Conservation (phyloP, 2,797 vertebrate genomes). For the Rhincodon typus region DNA sequence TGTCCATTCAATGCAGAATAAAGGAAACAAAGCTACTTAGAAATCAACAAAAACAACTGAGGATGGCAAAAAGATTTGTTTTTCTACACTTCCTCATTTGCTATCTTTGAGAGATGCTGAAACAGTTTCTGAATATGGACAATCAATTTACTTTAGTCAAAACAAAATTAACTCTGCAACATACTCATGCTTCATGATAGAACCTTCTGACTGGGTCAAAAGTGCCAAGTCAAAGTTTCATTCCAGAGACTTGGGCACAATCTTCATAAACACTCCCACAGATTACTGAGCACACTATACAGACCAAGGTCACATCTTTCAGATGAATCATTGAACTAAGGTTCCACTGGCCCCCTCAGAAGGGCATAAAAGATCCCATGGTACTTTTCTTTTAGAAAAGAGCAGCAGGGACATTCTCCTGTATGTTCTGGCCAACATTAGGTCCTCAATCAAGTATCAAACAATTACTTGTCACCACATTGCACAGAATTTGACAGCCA, state of each 20-base stretch:
- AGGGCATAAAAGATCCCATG: not conserved
- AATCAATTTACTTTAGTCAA: not conserved
- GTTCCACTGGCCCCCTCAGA: not conserved
- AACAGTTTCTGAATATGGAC: not conserved
- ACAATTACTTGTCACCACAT: not conserved
- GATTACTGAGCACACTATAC: not conserved
- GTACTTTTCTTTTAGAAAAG: not conserved
- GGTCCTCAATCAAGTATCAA: not conserved
- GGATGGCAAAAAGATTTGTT: not conserved
- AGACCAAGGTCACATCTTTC: not conserved
- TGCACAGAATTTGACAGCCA: not conserved
- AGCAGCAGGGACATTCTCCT: not conserved
- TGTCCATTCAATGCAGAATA: not conserved
- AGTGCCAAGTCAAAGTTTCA: not conserved
- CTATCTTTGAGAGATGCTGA: not conserved
- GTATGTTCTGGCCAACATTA: not conserved
- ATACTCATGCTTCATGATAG: not conserved
- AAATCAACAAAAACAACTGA: not conserved
- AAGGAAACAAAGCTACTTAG: not conserved
- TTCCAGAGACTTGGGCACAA: not conserved
- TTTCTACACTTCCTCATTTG: not conserved
- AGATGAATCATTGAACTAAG: not conserved
- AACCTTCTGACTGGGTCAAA: not conserved
- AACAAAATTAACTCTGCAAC: not conserved
- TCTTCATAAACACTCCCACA: not conserved